These are phyloP conservation scores for Timema cristinae DNA, from an alignment of 2,888 invertebrate genomes.

Conservation along the genomic window DNA sequence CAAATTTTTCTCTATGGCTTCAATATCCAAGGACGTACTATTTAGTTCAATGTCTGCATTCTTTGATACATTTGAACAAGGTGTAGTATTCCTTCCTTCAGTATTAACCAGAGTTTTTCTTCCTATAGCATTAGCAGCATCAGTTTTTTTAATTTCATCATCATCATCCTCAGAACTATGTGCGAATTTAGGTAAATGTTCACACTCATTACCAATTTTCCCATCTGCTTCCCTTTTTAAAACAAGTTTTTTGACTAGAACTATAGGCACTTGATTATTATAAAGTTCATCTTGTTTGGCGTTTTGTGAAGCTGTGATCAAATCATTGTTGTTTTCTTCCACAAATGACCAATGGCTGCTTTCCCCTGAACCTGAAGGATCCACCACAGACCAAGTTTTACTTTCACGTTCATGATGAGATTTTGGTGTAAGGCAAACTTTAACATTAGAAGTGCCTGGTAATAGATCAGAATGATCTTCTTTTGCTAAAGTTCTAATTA, in stretches of 20 bases:
- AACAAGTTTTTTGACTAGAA: slow-evolving; percentile 26
- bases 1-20: no score
- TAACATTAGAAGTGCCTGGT: slow-evolving; percentile 26
- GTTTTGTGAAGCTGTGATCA: neutral
- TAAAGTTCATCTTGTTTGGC: neutral
- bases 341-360: neutral
- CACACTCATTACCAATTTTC: neutral
- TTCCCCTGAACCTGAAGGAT: neutral
- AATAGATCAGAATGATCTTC: slow-evolving; percentile 18
- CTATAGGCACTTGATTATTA: slow-evolving; percentile 20
- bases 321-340: slow-evolving; percentile 11
- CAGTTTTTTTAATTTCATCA: neutral
- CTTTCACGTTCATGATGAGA: neutral
- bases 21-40: no score
- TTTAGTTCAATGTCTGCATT: no score
- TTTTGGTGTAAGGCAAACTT: slow-evolving; percentile 24
- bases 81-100: no score
- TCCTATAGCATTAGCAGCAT: neutral
- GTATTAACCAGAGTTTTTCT: no score
- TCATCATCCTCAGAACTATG: neutral
- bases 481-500: neutral
- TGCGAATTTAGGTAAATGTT: slow-evolving; percentile 1
- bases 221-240: slow-evolving; percentile 14
- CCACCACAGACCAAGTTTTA: slow-evolving; percentile 13
- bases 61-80: no score